These are phyloP conservation scores for Quiscalus mexicanus DNA, from an alignment of 2,113 vertebrate species.

Conservation along the genomic window DNA sequence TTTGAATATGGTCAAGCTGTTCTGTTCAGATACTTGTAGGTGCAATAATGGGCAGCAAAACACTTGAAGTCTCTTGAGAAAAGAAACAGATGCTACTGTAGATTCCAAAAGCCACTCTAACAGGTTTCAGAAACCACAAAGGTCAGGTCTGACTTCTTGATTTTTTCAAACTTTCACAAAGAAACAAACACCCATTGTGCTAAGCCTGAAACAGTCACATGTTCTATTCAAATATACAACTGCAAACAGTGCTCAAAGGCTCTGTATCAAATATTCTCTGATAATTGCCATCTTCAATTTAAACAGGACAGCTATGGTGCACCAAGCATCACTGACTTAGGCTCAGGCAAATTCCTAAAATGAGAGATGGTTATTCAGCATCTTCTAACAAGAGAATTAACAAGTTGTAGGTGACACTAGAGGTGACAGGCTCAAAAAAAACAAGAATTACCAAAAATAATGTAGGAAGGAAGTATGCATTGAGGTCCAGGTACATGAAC, in stretches of 20 bases:
- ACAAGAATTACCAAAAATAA: background rate
- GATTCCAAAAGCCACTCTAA: background rate
- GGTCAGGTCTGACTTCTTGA: background rate
- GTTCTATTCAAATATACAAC: background rate
- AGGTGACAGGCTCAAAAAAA: background rate
- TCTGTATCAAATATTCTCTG: background rate
- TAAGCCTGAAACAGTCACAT: background rate
- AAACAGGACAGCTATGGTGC: background rate
- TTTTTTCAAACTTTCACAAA: background rate
- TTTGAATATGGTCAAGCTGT: background rate
- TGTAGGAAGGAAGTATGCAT: rapidly evolving
- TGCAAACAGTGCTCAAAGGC: background rate
- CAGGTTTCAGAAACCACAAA: background rate
- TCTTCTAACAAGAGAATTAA: background rate
- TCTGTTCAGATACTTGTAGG: background rate
- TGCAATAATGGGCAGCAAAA: background rate
- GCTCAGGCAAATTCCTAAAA: background rate
- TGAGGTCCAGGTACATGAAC: background rate
- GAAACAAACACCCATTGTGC: background rate
- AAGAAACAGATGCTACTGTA: background rate
- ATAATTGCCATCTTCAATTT: background rate
- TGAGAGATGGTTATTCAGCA: background rate
- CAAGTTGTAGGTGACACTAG: background rate
- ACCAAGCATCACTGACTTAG: background rate
- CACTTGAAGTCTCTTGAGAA: background rate